phyloP scores from a whole-genome alignment of 2,113 vertebrate genomes.

The Engraulis encrasicolus region DNA sequence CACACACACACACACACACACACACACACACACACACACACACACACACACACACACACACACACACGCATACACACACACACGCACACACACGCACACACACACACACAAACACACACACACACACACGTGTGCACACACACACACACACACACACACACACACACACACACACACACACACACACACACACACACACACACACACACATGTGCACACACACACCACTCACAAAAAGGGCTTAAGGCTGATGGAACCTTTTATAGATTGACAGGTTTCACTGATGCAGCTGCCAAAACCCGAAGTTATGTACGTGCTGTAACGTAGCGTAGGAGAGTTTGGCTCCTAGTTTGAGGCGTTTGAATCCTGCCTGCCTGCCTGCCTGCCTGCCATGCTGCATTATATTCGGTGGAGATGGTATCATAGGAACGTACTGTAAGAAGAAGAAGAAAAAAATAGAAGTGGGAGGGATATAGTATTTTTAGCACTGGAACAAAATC shows the following conservation, averaged over 20 bases:
- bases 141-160: too few species aligned
- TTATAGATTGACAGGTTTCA: constrained; percentile 16
- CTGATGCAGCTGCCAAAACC: neutral
- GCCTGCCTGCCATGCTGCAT: too few species aligned
- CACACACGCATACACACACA: too few species aligned
- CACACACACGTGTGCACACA: too few species aligned
- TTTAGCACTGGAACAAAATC: constrained; percentile 28
- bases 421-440: neutral
- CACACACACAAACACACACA: too few species aligned
- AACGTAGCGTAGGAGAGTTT: too few species aligned
- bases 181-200: neutral
- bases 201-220: constrained; percentile 26
- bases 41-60: too few species aligned
- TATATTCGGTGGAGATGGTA: neutral
- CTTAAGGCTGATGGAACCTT: neutral
- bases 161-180: constrained; percentile 31
- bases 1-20: too few species aligned
- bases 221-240: constrained; percentile 8
- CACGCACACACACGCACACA: too few species aligned
- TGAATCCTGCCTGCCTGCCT: neutral
- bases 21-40: too few species aligned
- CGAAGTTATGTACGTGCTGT: neutral
- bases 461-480: neutral
- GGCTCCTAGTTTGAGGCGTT: neutral
- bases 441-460: neutral